Evolutionary conservation across 2,797 vertebrate species (phyloP), one percentile per base, ranked within the genome.

Genomic region (Galaxias olidus): DNA sequence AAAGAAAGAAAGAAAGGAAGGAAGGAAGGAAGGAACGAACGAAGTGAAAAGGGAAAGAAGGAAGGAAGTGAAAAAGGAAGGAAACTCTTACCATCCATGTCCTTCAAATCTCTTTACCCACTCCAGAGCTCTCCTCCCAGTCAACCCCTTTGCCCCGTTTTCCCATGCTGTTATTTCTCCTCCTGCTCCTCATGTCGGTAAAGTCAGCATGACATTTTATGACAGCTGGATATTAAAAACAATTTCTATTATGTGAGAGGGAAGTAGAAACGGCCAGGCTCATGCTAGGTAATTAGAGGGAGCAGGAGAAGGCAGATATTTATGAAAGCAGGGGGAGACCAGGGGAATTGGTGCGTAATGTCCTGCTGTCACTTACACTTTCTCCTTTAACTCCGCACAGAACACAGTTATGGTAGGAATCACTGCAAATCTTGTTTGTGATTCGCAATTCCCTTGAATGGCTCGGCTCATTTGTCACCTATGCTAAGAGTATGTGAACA

Each of bases 121-220:
- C 42, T 20, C 42, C 52, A 18, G 15, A 14, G 41, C 51, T 14
- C 42, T 11, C 13, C 49, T 43, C 46, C 49, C 40, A 19, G 18
- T 30, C 30, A 8, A 11, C 12, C 9, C 20, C 45, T 40, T 30
- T 44, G 13, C 48, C 46, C 8, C 40, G 47, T 15, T 13, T 18
- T n/a, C 52, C 44, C 19, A 72, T 79, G 77, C 74, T 84, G 80
- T 90, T 90, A 87, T 90, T 86, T 83, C 88, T 89, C 86, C 86
- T 88, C 79, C 80, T 86, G 86, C 84, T 84, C 85, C 81, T 86
- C 80, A 56, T 85, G 87, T 89, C 88, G 88, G 87, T 90, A 90
- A 91, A 91, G 88, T 90, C 90, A 87, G 89, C 87, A 89, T 87
- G 87, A 88, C 87, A 92, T 88, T 90, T 91, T 90, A 90, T 88